Evolutionary conservation across 1,140 invertebrate species (phyloP), one percentile per base, ranked within the genome.

Genomic region (Dryas iulia): DNA sequence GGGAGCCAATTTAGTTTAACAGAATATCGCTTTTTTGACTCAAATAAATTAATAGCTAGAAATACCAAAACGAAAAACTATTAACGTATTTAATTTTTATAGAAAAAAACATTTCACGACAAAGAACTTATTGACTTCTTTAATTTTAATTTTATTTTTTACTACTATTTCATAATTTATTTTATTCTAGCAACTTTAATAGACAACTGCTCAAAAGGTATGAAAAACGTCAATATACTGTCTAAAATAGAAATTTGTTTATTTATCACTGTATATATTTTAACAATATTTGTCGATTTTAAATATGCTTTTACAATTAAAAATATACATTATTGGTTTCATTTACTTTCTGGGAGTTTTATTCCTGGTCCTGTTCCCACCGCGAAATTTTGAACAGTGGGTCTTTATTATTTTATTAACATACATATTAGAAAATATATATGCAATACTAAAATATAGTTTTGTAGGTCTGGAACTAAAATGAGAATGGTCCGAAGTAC

Each of bases 311-410:
- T 77, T 89, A 58, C 81, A 88, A 72, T 77, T 87, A 57, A 89
- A 90, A 85, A 61, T 87, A 47, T 88, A 84, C 72, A 76, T 87
- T 35, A 78, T 87, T 62, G 68, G 74, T 53, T 31, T 82, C 18
- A 14, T 88, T 39, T 90, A 90, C 61, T 81, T 83, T 35, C 76
- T 87, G 54, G 87, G 87, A 30, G 67, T 69, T 64, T 72, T 87
- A 6, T 90, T 86, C 73, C 85, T 89, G 67, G 39, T 85, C 65
- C 74, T 84, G 26, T 90, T 84, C 79, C 87, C 88, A 12, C 87
- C 88, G 5, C 70, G 89, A 63, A 89, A 91, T 71, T 88, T 73
- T 75, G 77, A 78, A 54, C 81, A 79, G 87, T 91, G 60, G 60
- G 81, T 78, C 18, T 8, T 47, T 12, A 33, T 33, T 35, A 12